Conservation (phyloP, 2,888 invertebrate genomes). For the Ophioninae sp. region DNA sequence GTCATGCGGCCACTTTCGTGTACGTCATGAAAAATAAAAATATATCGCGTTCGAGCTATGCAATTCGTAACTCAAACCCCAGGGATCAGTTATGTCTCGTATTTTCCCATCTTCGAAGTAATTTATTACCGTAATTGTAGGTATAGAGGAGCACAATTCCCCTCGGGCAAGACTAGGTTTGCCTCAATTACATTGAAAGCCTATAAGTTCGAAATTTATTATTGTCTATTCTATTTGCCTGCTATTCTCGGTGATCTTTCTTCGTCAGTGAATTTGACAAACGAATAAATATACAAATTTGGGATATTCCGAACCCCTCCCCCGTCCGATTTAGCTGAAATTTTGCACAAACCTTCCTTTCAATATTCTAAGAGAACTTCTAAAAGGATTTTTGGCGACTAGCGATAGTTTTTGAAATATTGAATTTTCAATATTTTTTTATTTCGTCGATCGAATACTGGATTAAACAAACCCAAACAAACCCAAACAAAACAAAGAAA, state of each 20-base stretch:
- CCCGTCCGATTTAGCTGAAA: no score
- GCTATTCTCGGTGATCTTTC: background rate
- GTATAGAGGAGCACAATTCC: slow-evolving; percentile 13
- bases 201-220: slow-evolving; percentile 19
- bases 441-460: no score
- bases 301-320: no score
- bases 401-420: no score
- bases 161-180: slow-evolving; percentile 8
- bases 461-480: no score
- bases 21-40: background rate
- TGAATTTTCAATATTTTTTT: no score
- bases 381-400: no score
- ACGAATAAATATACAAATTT: slow-evolving; percentile 1
- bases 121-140: slow-evolving; percentile 47
- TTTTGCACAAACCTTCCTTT: no score
- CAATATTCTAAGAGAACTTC: no score
- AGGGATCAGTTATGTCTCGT: slow-evolving; percentile 10
- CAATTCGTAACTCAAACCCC: slow-evolving; percentile 12
- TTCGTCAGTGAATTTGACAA: background rate
- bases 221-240: background rate
- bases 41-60: slow-evolving; percentile 11
- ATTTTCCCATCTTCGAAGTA: slow-evolving; percentile 33
- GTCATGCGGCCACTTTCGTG: background rate
- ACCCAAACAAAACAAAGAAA: no score
- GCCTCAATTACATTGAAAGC: slow-evolving; percentile 48